Conservation (phyloP, 2,888 invertebrate species). For the Gasteruption jaculator region DNA sequence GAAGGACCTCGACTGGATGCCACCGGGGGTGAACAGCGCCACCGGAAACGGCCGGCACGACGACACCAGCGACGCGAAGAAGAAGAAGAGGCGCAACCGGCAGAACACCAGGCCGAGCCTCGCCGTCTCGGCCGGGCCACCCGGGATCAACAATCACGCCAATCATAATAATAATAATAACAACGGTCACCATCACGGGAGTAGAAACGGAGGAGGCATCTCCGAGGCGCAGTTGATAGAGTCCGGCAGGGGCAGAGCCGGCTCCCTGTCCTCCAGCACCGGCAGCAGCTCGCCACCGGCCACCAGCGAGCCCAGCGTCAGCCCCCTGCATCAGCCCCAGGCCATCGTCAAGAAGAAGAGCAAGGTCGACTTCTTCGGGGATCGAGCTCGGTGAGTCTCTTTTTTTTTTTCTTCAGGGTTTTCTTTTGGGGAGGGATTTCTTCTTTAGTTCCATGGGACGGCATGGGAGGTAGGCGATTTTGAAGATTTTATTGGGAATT, state of each 20-base stretch:
- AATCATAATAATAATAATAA: conserved; percentile 20
- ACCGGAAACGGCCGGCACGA: conserved; percentile 53
- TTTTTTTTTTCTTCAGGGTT: conserved; percentile 1
- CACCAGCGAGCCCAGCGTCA: conserved; percentile 71
- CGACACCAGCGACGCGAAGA: conserved; percentile 57
- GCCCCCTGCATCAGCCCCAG: conserved; percentile 63
- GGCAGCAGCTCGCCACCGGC: conserved; percentile 80
- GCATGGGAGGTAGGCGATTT: too few species aligned
- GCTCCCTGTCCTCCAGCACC: conserved; percentile 72
- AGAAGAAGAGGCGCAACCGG: conserved; percentile 67
- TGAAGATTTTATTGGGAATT: too few species aligned
- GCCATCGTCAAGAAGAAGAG: conserved; percentile 66
- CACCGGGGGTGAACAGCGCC: conserved; percentile 60
- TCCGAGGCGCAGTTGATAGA: conserved; percentile 44
- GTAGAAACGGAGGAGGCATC: conserved; percentile 26
- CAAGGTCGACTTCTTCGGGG: conserved; percentile 74
- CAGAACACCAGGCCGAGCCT: conserved; percentile 62
- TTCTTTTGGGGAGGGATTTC: neutral
- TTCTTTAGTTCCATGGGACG: neutral
- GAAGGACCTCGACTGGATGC: conserved; percentile 91
- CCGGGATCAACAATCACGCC: conserved; percentile 45
- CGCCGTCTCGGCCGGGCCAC: conserved; percentile 56
- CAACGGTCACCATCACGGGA: conserved; percentile 15
- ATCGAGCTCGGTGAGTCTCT: conserved; percentile 70
- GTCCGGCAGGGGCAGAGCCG: conserved; percentile 61